Percentiles rank a stretch among this genome's conserved stretches.
These are phyloP conservation scores for Triops cancriformis DNA, from an alignment of 1,140 invertebrate genomes.

Conservation along the genomic window DNA sequence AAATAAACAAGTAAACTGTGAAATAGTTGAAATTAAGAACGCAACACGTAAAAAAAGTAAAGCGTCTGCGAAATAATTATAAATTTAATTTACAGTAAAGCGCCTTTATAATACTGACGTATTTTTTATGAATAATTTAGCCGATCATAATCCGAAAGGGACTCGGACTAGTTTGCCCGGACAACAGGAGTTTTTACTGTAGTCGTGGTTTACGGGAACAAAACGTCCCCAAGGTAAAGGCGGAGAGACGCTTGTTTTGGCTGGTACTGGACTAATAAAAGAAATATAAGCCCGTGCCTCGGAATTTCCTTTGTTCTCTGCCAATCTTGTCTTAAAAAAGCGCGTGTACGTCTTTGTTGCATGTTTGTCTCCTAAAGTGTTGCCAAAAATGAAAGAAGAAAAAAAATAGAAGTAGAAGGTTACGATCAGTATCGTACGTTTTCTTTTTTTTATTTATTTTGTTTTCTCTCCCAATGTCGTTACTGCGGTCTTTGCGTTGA, in stretches of 20 bases:
- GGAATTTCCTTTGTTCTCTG: constrained; percentile 6
- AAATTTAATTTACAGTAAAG: too few relatives aligned
- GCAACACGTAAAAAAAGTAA: too few relatives aligned
- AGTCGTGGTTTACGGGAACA: not conserved
- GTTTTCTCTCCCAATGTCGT: not conserved
- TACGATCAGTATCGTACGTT: not conserved
- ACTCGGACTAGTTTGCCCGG: not conserved
- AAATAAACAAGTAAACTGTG: too few relatives aligned
- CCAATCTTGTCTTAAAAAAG: not conserved
- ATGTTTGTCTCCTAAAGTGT: not conserved
- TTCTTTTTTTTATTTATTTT: not conserved
- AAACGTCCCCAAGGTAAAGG: not conserved
- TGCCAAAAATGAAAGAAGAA: not conserved
- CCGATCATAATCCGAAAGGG: too few relatives aligned
- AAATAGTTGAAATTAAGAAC: too few relatives aligned
- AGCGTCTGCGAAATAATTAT: too few relatives aligned
- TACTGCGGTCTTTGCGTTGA: not conserved
- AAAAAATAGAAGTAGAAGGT: not conserved
- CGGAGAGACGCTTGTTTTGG: not conserved
- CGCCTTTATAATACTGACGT: too few relatives aligned
- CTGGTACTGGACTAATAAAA: not conserved
- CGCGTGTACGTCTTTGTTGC: not conserved
- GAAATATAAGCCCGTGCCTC: not conserved
- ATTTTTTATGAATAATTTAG: too few relatives aligned
- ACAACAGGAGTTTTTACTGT: not conserved